phyloP scores from a whole-genome alignment of 2,888 invertebrate species.

The Diaprepes abbreviatus region DNA sequence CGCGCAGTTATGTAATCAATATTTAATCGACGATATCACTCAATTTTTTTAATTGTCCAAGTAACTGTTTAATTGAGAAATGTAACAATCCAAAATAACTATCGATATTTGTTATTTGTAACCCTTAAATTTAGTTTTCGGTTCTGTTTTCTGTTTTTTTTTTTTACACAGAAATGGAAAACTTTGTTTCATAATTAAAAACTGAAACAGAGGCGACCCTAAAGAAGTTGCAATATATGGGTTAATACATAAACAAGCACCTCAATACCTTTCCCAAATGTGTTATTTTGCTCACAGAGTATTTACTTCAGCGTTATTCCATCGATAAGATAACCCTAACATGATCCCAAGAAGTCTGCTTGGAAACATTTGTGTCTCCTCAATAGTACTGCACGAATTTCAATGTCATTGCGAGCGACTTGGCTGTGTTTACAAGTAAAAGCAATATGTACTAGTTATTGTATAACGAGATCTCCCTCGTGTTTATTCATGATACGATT shows the following conservation, averaged over 20 bases:
- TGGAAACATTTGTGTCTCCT: conserved; percentile 12
- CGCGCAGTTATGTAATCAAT: conserved; percentile 21
- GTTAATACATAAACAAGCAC: neutral
- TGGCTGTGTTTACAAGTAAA: conserved; percentile 26
- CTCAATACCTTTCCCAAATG: too few species aligned
- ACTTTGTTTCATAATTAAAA: too few species aligned
- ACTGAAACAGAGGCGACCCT: neutral
- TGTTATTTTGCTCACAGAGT: neutral
- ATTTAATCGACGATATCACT: conserved; percentile 19
- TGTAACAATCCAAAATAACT: too few species aligned
- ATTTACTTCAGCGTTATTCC: neutral
- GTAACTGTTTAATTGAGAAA: too few species aligned
- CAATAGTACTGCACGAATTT: conserved; percentile 15
- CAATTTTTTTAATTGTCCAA: conserved; percentile 27
- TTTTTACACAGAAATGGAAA: too few species aligned
- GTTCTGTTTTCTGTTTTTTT: too few species aligned
- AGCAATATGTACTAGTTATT: conserved; percentile 27
- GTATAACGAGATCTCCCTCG: conserved; percentile 32
- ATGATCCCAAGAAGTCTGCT: neutral
- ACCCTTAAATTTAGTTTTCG: too few species aligned
- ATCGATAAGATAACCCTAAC: neutral
- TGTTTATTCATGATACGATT: conserved; percentile 46
- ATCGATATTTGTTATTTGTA: too few species aligned
- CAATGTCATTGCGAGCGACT: conserved; percentile 30
- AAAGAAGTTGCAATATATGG: conserved; percentile 8